Conservation (phyloP, 2,797 vertebrate genomes). For the Myotis daubentonii region DNA sequence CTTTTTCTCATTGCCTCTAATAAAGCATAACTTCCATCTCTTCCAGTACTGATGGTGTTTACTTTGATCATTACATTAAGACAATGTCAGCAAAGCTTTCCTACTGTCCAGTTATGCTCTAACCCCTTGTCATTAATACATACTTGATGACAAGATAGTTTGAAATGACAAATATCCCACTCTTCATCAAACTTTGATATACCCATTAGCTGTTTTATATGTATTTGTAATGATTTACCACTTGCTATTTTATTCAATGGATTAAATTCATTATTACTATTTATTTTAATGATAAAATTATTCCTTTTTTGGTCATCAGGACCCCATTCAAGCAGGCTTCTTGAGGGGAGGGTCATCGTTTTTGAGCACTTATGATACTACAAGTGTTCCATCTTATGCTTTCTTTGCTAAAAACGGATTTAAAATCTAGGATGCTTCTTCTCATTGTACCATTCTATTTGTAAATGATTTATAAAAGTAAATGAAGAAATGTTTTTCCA, state of each 20-base stretch:
- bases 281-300: not conserved
- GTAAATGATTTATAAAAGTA: constrained; percentile 15
- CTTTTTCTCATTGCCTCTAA: not conserved
- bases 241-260: not conserved
- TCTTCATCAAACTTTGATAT: not conserved
- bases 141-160: not conserved
- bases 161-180: not conserved
- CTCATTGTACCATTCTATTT: not conserved
- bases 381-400: not conserved
- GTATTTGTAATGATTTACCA: not conserved
- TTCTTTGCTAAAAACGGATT: not conserved
- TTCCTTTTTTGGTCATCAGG: not conserved
- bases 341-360: not conserved
- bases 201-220: not conserved
- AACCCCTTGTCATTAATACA: not conserved
- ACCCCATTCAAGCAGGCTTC: not conserved
- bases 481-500: not conserved
- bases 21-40: not conserved
- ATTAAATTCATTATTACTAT: not conserved
- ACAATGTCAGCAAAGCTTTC: not conserved
- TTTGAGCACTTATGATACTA: not conserved
- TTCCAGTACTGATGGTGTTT: not conserved
- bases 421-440: not conserved
- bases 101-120: not conserved
- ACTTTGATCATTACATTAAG: not conserved